Evolutionary conservation across 1,140 invertebrate genomes (phyloP).

Genomic region (Aphaenogaster ashmeadi): DNA sequence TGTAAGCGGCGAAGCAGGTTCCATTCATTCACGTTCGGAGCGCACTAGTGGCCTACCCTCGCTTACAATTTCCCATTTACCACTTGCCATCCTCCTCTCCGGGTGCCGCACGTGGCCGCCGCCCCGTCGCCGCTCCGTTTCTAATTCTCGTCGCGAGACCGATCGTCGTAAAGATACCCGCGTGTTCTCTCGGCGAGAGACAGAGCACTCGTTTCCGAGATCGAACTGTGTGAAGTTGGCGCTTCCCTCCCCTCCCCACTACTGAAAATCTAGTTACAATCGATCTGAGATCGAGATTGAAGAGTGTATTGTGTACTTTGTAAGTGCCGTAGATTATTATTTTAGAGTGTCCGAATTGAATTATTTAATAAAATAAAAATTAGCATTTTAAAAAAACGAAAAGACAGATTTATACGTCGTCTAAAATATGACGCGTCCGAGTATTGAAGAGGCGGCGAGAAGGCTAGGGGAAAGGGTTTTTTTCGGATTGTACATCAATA

Average conservation of each 20-base stretch:
- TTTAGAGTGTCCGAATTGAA: neutral
- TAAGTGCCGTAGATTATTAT: neutral
- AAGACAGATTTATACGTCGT: neutral
- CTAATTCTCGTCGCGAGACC: conserved; percentile 69
- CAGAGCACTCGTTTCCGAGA: neutral
- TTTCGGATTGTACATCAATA: neutral
- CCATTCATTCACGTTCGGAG: conserved; percentile 85
- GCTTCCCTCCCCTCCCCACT: no score
- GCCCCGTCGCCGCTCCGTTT: conserved; percentile 58
- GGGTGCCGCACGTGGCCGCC: conserved; percentile 56
- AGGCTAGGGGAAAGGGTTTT: neutral
- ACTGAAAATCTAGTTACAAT: no score
- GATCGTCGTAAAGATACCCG: neutral
- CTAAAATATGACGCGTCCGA: neutral
- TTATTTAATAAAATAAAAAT: neutral
- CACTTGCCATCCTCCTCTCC: conserved; percentile 77
- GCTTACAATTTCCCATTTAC: conserved; percentile 85
- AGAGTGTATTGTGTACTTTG: no score
- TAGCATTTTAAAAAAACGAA: neutral
- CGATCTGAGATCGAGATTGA: no score
- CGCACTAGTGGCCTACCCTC: conserved; percentile 80
- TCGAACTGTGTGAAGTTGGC: no score
- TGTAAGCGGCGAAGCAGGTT: conserved; percentile 85
- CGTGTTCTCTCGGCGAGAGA: neutral
- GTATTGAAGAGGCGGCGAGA: neutral